A percentile compares a stretch with the other conserved stretches of the same genome.
phyloP scores from a whole-genome alignment of 2,888 invertebrate genomes.

The Calameuta filiformis region DNA sequence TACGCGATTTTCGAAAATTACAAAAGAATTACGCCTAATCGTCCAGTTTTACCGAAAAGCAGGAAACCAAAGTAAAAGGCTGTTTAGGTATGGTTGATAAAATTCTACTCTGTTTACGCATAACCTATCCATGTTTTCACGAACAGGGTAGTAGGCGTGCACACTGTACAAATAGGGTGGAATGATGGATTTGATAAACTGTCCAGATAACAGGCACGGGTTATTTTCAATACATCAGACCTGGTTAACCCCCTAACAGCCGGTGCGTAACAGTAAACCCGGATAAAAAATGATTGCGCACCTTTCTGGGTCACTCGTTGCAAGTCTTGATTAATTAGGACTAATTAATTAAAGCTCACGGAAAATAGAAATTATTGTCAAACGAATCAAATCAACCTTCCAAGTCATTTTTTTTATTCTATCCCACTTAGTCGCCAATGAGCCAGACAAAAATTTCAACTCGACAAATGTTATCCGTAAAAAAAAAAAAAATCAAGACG shows the following conservation, averaged over 20 bases:
- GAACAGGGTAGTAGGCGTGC: conserved; percentile 3
- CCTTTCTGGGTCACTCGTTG: conserved; percentile 30
- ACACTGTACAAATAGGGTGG: conserved; percentile 30
- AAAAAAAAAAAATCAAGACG: too few relatives aligned
- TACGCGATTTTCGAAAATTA: neutral
- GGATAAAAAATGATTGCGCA: conserved; percentile 10
- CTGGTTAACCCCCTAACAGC: conserved; percentile 33
- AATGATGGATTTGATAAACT: conserved; percentile 52
- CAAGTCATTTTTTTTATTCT: neutral
- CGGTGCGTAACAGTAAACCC: neutral
- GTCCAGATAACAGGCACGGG: conserved; percentile 46
- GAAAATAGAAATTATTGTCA: conserved; percentile 16
- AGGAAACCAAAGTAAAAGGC: neutral
- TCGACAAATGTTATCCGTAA: too few relatives aligned
- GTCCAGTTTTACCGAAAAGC: neutral
- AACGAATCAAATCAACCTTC: neutral
- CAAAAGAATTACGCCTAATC: neutral
- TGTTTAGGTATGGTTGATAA: neutral
- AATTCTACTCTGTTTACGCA: conserved; percentile 4
- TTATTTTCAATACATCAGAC: conserved; percentile 51
- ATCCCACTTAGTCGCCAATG: neutral
- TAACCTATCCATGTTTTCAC: conserved; percentile 6
- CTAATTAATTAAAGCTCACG: conserved; percentile 36
- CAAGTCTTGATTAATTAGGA: conserved; percentile 40
- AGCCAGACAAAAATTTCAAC: neutral